phyloP scores from a whole-genome alignment of 2,797 vertebrate genomes.

The Chrosomus eos region DNA sequence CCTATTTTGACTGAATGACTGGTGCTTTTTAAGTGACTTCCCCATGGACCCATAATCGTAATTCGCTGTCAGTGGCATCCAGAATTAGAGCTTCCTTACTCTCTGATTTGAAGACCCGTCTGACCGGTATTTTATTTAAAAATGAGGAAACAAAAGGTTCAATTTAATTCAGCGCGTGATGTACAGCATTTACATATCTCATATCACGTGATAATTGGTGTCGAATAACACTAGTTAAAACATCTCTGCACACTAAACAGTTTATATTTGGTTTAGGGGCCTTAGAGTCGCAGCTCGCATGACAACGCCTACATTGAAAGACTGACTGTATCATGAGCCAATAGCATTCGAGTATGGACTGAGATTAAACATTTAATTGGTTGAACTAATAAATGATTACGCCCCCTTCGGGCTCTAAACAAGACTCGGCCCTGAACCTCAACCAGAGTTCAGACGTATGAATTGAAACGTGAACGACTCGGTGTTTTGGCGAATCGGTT shows the following conservation, averaged over 20 bases:
- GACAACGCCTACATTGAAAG: not conserved
- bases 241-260: not conserved
- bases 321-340: not conserved
- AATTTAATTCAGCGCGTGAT: not conserved
- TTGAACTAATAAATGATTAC: not conserved
- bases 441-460: not conserved
- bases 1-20: constrained; percentile 56
- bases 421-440: not conserved
- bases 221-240: constrained; percentile 4
- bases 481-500: not conserved
- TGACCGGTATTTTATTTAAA: constrained; percentile 47
- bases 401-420: not conserved
- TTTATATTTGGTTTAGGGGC: not conserved
- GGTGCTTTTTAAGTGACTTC: constrained; percentile 43
- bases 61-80: constrained; percentile 42
- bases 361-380: not conserved
- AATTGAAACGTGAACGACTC: not conserved
- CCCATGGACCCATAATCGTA: constrained; percentile 48
- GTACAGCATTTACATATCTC: not conserved
- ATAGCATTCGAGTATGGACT: not conserved
- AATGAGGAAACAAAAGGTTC: constrained; percentile 45
- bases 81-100: constrained; percentile 54
- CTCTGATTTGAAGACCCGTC: constrained; percentile 49
- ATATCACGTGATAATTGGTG: not conserved
- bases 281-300: not conserved